Evolutionary conservation across 2,797 vertebrate genomes (phyloP).

Genomic region (Sciaenops ocellatus): DNA sequence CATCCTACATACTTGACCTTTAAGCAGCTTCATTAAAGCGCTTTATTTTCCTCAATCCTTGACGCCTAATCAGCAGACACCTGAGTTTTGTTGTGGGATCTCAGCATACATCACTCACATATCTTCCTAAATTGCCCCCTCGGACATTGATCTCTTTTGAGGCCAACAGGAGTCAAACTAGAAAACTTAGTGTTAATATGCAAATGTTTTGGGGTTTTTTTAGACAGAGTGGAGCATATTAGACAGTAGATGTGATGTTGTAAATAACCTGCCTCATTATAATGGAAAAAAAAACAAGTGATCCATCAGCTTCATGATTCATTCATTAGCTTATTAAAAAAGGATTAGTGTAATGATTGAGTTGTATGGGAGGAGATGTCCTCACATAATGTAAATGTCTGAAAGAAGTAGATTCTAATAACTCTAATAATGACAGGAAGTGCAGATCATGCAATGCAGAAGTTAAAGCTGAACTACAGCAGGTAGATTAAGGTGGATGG

Average conservation of each 20-base stretch:
- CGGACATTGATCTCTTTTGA: neutral
- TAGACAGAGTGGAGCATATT: constrained; percentile 16
- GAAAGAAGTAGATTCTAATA: constrained; percentile 40
- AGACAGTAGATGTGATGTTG: neutral
- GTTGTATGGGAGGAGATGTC: neutral
- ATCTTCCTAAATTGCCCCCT: constrained; percentile 1
- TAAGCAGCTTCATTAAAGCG: too few species aligned
- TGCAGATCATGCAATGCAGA: constrained; percentile 77
- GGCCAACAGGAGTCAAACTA: constrained; percentile 7
- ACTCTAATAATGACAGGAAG: constrained; percentile 30
- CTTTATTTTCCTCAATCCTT: too few species aligned
- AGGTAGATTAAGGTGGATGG: constrained; percentile 21
- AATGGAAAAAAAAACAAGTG: neutral
- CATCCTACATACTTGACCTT: too few species aligned
- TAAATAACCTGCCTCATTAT: neutral
- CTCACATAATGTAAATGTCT: constrained; percentile 28
- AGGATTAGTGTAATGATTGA: constrained; percentile 12
- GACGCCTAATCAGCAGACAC: neutral
- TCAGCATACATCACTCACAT: neutral
- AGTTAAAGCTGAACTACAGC: constrained; percentile 40
- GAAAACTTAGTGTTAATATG: neutral
- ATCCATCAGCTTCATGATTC: neutral
- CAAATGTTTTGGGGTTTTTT: neutral
- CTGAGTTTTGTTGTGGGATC: neutral
- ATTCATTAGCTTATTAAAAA: neutral